Percentiles rank a stretch among this genome's conserved stretches.
Conservation (phyloP, 30 jellyfish, hydroid and myxozoan genomes). For the Rhopilema esculentum region DNA sequence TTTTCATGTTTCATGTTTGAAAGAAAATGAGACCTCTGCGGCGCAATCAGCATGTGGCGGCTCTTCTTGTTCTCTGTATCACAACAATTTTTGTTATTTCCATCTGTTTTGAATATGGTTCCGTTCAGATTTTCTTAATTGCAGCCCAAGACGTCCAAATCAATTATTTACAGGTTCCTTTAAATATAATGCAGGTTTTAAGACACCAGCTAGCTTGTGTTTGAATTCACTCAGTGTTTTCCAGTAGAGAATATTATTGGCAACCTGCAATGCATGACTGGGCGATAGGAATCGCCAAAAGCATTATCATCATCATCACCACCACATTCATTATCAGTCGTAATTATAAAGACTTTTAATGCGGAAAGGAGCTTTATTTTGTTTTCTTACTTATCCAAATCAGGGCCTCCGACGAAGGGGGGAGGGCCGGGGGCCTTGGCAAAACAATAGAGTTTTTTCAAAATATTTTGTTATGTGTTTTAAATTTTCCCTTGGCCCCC, state of each 20-base stretch:
- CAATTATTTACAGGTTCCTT: neutral
- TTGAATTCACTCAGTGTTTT: neutral
- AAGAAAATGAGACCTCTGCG: neutral
- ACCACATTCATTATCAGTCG: neutral
- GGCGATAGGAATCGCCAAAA: too few species aligned
- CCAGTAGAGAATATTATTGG: neutral
- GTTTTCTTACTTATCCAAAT: too few species aligned
- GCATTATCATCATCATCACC: neutral
- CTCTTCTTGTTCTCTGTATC: neutral
- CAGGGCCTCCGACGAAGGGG: too few species aligned
- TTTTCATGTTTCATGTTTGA: neutral
- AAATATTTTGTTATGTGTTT: too few species aligned
- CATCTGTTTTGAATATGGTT: neutral
- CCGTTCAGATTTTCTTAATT: neutral
- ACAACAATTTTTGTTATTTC: neutral
- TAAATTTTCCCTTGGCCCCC: too few species aligned
- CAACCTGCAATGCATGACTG: neutral
- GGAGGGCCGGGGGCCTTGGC: too few species aligned
- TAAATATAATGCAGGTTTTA: neutral
- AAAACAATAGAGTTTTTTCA: too few species aligned
- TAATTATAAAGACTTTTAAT: neutral
- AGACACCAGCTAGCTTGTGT: neutral
- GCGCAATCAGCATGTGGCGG: neutral
- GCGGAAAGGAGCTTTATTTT: too few species aligned
- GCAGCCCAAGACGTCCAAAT: neutral